Evolutionary conservation across 2,113 vertebrate species (phyloP).

Genomic region (Ochotona princeps): DNA sequence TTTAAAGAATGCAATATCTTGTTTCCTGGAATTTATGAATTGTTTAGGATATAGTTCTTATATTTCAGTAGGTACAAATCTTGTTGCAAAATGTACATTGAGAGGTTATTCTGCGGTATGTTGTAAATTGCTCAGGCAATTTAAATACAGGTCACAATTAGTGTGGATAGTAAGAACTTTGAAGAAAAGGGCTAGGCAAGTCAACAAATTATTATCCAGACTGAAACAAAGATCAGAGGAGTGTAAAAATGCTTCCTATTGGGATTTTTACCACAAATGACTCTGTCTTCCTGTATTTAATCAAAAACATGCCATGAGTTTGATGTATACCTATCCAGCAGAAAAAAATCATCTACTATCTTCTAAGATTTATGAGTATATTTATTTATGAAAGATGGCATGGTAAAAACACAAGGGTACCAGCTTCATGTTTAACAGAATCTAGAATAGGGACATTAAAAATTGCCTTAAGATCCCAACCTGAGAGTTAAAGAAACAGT

Average conservation of each 20-base stretch:
- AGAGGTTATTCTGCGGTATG: slow-evolving; percentile 64
- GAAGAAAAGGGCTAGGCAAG: slow-evolving; percentile 64
- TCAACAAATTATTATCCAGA: slow-evolving; percentile 72
- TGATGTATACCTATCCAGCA: slow-evolving; percentile 75
- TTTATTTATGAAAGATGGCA: slow-evolving; percentile 72
- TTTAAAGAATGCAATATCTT: slow-evolving; percentile 14
- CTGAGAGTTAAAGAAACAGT: neutral
- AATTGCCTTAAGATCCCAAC: neutral
- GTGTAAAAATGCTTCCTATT: slow-evolving; percentile 82
- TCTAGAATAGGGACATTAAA: slow-evolving; percentile 4
- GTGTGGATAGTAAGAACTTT: slow-evolving; percentile 62
- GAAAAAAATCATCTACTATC: slow-evolving; percentile 74
- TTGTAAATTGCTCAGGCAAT: slow-evolving; percentile 69
- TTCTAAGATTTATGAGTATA: slow-evolving; percentile 65
- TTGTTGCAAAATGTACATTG: slow-evolving; percentile 47
- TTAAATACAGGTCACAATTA: slow-evolving; percentile 77
- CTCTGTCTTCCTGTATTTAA: slow-evolving; percentile 81
- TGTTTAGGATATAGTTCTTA: slow-evolving; percentile 13
- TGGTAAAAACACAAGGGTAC: slow-evolving; percentile 46
- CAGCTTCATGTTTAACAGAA: neutral
- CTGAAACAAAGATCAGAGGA: slow-evolving; percentile 75
- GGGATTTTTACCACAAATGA: slow-evolving; percentile 77
- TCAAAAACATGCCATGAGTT: slow-evolving; percentile 78
- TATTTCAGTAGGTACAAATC: slow-evolving; percentile 53
- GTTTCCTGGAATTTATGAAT: slow-evolving; percentile 44